Base-by-base conservation (phyloP, 2,888 invertebrate species). In the Andrena camellia region DNA sequence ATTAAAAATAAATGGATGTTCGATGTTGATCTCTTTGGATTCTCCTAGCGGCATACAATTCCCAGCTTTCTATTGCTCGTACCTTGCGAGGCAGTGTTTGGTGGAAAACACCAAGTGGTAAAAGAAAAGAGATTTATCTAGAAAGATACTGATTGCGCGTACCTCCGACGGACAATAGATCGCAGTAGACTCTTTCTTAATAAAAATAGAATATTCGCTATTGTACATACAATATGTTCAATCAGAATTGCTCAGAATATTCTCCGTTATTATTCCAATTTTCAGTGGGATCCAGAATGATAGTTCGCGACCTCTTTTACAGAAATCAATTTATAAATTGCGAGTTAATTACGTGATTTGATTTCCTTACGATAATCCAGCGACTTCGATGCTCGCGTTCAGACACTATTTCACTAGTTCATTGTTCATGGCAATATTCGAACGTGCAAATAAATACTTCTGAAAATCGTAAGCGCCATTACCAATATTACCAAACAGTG, bases 81-180 rank as follows among this genome's bases (percentile, higher is more conserved):
- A 83, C 84, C 67, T 85, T 86, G 83, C 80, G 71, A 81, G 83
- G 81, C 84, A 70, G 73, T 87, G 82, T 85, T 83, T 86, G 85
- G 83, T 85, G 84, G 82, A 31, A 63, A 84, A 10, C 73, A 8
- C 52, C 52, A 35, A 60, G 29, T 60, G 50, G 78, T 79, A 78
- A 86, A 83, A 78, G 85, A 83, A 29, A 13, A 57, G 57, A 69
- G 85, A 74, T 79, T 69, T 77, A 90, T 60, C 42, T 70, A 81
- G 59, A 42, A n/a, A 57, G 26, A 68, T 42, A 31, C 29, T 29
- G 7, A 57, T 54, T 31, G 52, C 70, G 26, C n/a, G 8, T 35
- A 59, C 31, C 20, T 17, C 62, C 48, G 64, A 48, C 50, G 17
- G 26, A 52, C 26, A 75, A 60, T 82, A 82, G 54, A 82, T 64